These are phyloP conservation scores for Eilema griseolum DNA, from an alignment of 2,888 invertebrate species.

Conservation along the genomic window DNA sequence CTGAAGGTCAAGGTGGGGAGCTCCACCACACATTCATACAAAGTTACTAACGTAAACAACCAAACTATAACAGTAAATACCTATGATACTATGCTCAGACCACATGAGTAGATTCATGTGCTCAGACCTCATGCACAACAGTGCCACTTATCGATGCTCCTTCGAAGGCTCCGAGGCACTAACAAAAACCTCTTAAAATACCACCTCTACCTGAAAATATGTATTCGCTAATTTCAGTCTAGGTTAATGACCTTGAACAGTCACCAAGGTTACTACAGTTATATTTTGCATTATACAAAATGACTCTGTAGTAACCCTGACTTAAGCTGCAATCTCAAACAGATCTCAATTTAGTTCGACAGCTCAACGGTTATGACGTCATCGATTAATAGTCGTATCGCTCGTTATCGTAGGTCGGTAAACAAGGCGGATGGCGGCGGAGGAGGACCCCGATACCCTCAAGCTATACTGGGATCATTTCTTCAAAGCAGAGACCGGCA, in stretches of 20 bases:
- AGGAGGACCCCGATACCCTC: constrained; percentile 71
- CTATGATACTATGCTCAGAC: too few relatives aligned
- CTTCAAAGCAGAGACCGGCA: constrained; percentile 88
- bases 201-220: not conserved
- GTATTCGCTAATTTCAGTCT: not conserved
- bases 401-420: constrained; percentile 59
- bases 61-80: too few relatives aligned
- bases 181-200: not conserved
- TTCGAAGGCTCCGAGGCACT: not conserved
- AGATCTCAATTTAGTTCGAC: constrained; percentile 12
- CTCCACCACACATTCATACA: too few relatives aligned
- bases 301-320: not conserved
- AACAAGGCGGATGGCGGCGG: constrained; percentile 67
- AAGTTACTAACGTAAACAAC: too few relatives aligned
- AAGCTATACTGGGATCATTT: constrained; percentile 88
- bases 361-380: not conserved
- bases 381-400: constrained; percentile 20
- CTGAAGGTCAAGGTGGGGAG: too few relatives aligned
- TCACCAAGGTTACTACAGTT: not conserved
- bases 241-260: not conserved
- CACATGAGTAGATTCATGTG: too few relatives aligned
- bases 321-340: constrained; percentile 1
- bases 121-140: too few relatives aligned
- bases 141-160: too few relatives aligned
- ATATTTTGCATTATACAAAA: not conserved